These are phyloP conservation scores for Holothuria scabra DNA, from an alignment of 53 echinoderm and acorn worm genomes.

Conservation along the genomic window DNA sequence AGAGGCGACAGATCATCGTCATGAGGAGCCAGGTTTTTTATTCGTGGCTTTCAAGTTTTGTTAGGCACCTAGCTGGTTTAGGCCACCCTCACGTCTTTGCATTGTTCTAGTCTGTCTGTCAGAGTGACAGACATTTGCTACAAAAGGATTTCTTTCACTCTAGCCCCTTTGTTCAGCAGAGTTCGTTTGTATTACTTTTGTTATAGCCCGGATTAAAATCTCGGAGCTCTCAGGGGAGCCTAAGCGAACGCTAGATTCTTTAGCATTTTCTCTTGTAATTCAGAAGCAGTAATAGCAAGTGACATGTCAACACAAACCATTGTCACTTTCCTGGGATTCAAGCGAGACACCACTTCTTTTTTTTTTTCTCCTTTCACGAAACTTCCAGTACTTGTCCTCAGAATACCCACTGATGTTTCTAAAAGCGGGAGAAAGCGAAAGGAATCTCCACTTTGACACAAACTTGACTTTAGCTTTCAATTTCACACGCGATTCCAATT, in stretches of 20 bases:
- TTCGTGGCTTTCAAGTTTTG: too few species aligned
- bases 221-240: slow-evolving; percentile 19
- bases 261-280: background rate
- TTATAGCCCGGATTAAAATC: slow-evolving; percentile 22
- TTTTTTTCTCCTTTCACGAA: too few species aligned
- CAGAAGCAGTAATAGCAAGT: background rate
- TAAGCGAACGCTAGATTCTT: background rate
- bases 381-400: too few species aligned
- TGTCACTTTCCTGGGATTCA: too few species aligned
- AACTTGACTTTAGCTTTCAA: too few species aligned
- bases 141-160: slow-evolving; percentile 1
- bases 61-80: background rate
- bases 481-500: too few species aligned
- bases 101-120: slow-evolving; percentile 36
- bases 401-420: too few species aligned
- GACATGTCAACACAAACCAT: slow-evolving; percentile 10
- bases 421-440: too few species aligned
- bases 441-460: too few species aligned
- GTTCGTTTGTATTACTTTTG: slow-evolving; percentile 37
- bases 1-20: too few species aligned
- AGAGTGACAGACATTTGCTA: slow-evolving; percentile 9
- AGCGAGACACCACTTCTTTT: too few species aligned
- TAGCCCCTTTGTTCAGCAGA: background rate
- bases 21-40: too few species aligned
- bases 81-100: slow-evolving; percentile 28